Conservation (phyloP, 2,888 invertebrate genomes). For the Philaethria dido region DNA sequence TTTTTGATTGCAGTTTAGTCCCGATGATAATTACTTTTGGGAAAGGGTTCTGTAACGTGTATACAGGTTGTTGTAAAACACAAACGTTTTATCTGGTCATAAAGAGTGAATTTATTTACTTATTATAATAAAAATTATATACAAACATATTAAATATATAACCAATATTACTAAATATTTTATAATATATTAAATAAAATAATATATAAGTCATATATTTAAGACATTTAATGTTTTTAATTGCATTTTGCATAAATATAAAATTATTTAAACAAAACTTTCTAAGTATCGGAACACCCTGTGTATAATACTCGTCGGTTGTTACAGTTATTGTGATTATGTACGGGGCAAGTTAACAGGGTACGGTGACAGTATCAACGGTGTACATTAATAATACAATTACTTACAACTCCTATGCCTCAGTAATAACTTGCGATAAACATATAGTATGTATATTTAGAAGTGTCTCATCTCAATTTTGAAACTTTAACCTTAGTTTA, state of each 20-base stretch:
- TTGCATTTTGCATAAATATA: not conserved
- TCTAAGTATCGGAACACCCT: constrained; percentile 50
- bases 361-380: constrained; percentile 60
- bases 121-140: not conserved
- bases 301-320: constrained; percentile 48
- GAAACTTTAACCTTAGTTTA: not conserved
- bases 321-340: constrained; percentile 73
- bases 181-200: too few species aligned
- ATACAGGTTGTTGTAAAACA: constrained; percentile 53
- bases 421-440: constrained; percentile 52
- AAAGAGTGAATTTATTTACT: not conserved
- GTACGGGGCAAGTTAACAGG: constrained; percentile 59
- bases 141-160: too few species aligned
- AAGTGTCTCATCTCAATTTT: not conserved
- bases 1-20: constrained; percentile 81
- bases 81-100: not conserved
- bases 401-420: constrained; percentile 50
- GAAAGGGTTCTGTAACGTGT: constrained; percentile 65
- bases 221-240: too few species aligned
- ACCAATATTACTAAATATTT: too few species aligned
- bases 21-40: constrained; percentile 80
- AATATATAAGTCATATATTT: too few species aligned
- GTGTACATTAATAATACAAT: constrained; percentile 66
- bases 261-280: not conserved
- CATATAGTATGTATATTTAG: not conserved